Base-by-base conservation (phyloP, 1,140 invertebrate species). In the Agraylea sexmaculata region DNA sequence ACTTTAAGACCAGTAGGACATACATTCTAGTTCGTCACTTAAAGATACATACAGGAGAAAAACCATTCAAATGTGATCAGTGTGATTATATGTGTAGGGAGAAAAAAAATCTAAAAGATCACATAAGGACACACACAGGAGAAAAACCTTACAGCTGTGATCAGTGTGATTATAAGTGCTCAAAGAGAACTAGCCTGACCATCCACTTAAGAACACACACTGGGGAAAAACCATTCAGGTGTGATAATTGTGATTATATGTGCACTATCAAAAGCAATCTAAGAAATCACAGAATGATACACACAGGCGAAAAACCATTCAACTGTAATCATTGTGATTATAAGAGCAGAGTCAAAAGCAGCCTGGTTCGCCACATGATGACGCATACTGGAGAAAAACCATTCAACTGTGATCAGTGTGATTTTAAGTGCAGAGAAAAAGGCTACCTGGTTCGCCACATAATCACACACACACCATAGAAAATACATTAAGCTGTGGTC, bases 41-140 rank as follows among this genome's bases (percentile, higher is more conserved):
- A 8, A 12, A 12, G 12, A 31, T 7, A 16, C 30, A 31, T 13
- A 12, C 6, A 11, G 30, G 30, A 7, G 13, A 8, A 15, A 31
- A 12, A 31, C 7, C 30, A 16, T 31, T 12, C 30, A 31, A 5
- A 5, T 31, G 30, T 12, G 30, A 31, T 31, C 7, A 8, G 16
- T 31, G 30, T 16, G 16, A 31, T 13, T 31, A 31, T 31, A 7
- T 6, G 30, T 31, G 30, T 13, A 31, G 30, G 10, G 10, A 31
- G 12, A 6, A 7, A 11, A 31, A 16, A 7, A 31, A 16, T 31
- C 12, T 31, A 7, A 31, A 31, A 15, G 16, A 8, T 8, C 30
- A 31, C 16, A 31, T 12, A 31, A 7, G 10, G 12, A 31, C 12
- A 31, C 30, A 31, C 30, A n/a, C n/a, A n/a, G n/a, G n/a, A n/a